A percentile compares a stretch with the other conserved stretches of the same genome.
These are phyloP conservation scores for Biston stratarius DNA, from an alignment of 2,888 invertebrate species.

Conservation along the genomic window DNA sequence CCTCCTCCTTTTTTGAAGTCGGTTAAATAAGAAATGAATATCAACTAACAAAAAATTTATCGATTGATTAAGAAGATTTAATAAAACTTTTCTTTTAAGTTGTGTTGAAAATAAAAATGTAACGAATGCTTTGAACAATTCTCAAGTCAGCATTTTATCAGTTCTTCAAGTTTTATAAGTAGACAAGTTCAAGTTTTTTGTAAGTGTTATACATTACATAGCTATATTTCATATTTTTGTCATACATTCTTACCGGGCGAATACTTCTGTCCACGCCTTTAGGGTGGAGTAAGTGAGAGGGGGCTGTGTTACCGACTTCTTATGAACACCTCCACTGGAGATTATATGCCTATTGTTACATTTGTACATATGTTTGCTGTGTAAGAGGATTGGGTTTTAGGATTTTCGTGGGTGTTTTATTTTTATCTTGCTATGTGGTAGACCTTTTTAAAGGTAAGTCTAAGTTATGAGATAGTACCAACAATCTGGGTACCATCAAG, in stretches of 20 bases:
- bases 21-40: no score
- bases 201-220: no score
- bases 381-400: constrained; percentile 29
- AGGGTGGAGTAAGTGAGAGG: not conserved
- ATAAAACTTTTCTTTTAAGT: no score
- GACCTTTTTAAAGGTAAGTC: no score
- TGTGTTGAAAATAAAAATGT: no score
- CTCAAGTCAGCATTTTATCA: not conserved
- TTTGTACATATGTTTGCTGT: constrained; percentile 19
- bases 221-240: constrained; percentile 26
- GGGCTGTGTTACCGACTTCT: constrained; percentile 27
- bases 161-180: no score
- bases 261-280: constrained; percentile 27
- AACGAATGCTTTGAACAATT: not conserved
- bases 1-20: no score
- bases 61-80: no score
- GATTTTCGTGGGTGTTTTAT: constrained; percentile 16
- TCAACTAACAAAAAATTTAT: no score
- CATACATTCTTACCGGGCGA: constrained; percentile 23
- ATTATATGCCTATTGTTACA: constrained; percentile 36
- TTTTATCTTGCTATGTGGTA: not conserved
- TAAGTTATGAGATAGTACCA: no score
- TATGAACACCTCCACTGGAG: constrained; percentile 31
- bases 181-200: no score
- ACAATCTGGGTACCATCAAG: no score